Evolutionary conservation across 2,888 invertebrate genomes (phyloP), one percentile per base, ranked within the genome.

Genomic region (Sesamia inferens): DNA sequence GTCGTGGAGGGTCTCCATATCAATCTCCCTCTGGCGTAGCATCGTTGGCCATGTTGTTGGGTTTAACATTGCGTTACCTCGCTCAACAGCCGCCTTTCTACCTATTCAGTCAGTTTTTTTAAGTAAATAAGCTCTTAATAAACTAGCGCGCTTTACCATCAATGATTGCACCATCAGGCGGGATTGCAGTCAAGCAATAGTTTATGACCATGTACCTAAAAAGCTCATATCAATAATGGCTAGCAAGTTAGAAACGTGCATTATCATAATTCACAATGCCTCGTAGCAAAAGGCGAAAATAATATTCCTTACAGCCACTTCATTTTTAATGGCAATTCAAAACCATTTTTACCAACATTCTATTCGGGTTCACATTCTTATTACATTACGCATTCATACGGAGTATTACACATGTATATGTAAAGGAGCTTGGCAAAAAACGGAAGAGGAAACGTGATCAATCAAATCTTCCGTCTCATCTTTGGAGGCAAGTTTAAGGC

Each of bases 401-500:
- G 14, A 8, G 11, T 47, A 72, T 79, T 59, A 78, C 58, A 58
- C 58, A 47, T 78, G 58, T 78, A 71, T 47, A 61, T 64, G 44
- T 48, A 47, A 69, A 68, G 19, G 55, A n/a, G 44, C 66, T 57
- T 69, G 57, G 39, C 42, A 71, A 63, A 64, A 70, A 67, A 64
- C 51, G 69, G 63, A 69, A 68, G 51, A 39, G 63, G 66, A 67
- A 71, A 55, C 69, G 71, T 66, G 63, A 85, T 85, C 84, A 84
- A 85, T 84, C 86, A 85, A 81, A 82, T 82, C 69, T 67, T 61
- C 59, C 61, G 64, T 48, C 64, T 42, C 74, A 64, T 83, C 76
- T 66, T 54, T 58, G 57, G 22, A 47, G 19, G 55, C 61, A 77
- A 76, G 68, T 79, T 80, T 71, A 65, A 59, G 61, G 19, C 61